A percentile compares a stretch with the other conserved stretches of the same genome.
Evolutionary conservation across 2,797 vertebrate genomes (phyloP).

Genomic region (Hafferia zeledoni): DNA sequence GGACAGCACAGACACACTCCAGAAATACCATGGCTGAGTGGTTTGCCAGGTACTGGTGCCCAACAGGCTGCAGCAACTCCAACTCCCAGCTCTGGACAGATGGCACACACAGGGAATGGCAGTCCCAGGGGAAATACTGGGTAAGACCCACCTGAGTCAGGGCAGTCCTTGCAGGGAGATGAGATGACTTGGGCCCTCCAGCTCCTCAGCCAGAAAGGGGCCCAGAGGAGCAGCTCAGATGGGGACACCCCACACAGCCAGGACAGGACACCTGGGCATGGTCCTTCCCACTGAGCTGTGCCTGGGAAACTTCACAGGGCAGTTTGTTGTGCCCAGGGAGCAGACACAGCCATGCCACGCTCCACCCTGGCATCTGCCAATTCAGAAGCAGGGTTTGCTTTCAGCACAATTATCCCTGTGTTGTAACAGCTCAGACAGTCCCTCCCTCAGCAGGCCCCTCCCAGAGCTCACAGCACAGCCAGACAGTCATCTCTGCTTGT

Average conservation of each 20-base stretch:
- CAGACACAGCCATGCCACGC: background rate
- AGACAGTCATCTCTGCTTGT: background rate
- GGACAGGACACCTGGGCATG: background rate
- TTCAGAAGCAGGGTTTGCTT: background rate
- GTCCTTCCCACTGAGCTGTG: background rate
- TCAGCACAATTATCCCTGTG: background rate
- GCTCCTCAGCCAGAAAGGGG: background rate
- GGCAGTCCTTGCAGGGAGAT: background rate
- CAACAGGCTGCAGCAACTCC: background rate
- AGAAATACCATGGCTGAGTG: rapidly evolving
- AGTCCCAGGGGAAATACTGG: background rate
- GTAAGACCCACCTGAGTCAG: background rate
- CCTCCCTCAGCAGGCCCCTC: background rate
- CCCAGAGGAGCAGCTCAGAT: background rate
- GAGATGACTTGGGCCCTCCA: background rate
- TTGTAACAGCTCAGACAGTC: background rate
- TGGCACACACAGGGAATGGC: too few species aligned
- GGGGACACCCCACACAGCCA: background rate
- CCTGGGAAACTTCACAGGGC: background rate
- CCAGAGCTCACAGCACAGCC: background rate
- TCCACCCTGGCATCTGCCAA: background rate
- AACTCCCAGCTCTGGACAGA: background rate
- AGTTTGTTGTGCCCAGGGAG: background rate
- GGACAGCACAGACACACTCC: background rate
- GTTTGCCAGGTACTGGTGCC: background rate